Base-by-base conservation (phyloP, 2,797 vertebrate species). In the Mormyrops attenuatus region DNA sequence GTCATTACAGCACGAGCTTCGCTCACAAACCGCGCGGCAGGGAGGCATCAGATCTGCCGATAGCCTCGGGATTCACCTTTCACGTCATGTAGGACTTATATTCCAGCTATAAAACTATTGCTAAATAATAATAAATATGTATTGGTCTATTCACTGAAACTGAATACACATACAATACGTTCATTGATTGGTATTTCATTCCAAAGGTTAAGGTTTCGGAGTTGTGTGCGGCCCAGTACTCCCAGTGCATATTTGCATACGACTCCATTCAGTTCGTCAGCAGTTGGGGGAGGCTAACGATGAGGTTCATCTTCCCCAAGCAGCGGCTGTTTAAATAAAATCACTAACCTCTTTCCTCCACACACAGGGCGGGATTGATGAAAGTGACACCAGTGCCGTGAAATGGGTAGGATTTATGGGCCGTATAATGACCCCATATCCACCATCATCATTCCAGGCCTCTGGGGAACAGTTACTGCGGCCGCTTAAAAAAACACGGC, bases 391-490 rank as follows among this genome's bases (percentile, higher is more conserved):
- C 66, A 89, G 86, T 52, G 80, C 26, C 53, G 63, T 88, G 85
- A 41, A 90, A n/a, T 69, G 38, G 26, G 49, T 38, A 92, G 91
- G 91, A 94, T 91, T 90, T 91, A 93, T 93, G 87, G 69, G 85
- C 60, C 80, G 15, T 88, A 69, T 92, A 93, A 91, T 91, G 89
- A 93, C 91, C 92, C 92, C 88, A 92, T 90, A 91, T 91, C 55
- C 88, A 84, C 89, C 87, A 92, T 91, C 90, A 94, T 93, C 92
- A 92, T 85, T 93, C 90, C 91, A 88, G 50, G 63, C 85, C 92
- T 89, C 88, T 44, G 47, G 91, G 90, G 91, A 91, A 85, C 85
- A 88, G 84, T 92, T 91, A 80, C 47, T 85, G 7, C 38, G 85
- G 86, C 52, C 89, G 90, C 88, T 91, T 89, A 90, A 88, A 90